Evolutionary conservation across 2,113 vertebrate species (phyloP).

Genomic region (Psettodes erumei): DNA sequence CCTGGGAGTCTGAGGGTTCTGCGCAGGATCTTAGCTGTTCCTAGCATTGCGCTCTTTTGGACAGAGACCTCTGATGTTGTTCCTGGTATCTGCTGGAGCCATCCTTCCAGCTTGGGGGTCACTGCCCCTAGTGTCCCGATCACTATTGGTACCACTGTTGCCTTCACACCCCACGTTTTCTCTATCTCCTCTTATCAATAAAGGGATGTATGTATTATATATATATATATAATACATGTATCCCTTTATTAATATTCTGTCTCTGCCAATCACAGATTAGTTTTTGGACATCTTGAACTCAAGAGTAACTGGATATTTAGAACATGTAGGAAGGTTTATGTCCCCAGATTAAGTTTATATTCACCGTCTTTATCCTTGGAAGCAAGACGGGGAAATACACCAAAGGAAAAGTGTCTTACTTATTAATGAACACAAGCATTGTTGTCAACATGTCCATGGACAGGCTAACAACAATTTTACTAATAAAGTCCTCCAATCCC

Average conservation of each 20-base stretch:
- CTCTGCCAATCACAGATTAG: background rate
- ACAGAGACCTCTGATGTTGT: too few species aligned
- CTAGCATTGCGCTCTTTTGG: too few species aligned
- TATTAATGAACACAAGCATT: background rate
- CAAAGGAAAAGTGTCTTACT: background rate
- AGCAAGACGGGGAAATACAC: background rate
- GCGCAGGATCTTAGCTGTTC: too few species aligned
- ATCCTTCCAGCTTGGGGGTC: too few species aligned
- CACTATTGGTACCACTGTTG: too few species aligned
- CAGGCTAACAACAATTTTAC: background rate
- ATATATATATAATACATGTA: too few species aligned
- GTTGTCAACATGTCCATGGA: background rate
- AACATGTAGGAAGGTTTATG: background rate
- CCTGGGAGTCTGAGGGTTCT: too few species aligned
- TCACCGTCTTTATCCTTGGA: background rate
- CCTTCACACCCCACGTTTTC: too few species aligned
- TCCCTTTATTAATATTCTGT: background rate
- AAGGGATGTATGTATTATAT: too few species aligned
- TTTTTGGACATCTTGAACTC: background rate
- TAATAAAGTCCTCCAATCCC: background rate
- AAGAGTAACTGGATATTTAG: background rate
- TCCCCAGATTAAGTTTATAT: background rate
- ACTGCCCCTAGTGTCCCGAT: too few species aligned
- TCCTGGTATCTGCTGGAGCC: too few species aligned
- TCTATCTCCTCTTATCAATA: too few species aligned